phyloP scores from a whole-genome alignment of 2,113 vertebrate species.

The Neodon shergylaensis region DNA sequence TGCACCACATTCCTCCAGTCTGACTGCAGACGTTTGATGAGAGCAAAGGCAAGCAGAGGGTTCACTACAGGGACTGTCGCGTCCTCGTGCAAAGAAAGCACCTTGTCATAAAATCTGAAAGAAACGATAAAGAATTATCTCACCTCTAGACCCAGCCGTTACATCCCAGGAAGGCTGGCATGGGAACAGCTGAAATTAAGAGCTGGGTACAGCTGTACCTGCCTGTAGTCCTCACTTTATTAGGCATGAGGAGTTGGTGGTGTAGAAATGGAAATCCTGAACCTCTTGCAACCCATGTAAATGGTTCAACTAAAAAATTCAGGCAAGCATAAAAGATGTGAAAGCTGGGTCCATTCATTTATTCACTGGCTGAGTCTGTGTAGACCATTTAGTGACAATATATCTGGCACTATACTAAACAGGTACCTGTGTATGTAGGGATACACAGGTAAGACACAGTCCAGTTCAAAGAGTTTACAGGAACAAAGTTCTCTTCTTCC shows the following conservation, averaged over 20 bases:
- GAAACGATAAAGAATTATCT: slow-evolving; percentile 42
- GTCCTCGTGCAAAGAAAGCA: slow-evolving; percentile 88
- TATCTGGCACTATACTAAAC: not conserved
- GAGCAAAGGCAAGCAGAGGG: slow-evolving; percentile 92
- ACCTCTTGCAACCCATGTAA: not conserved
- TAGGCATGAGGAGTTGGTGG: not conserved
- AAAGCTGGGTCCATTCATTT: slow-evolving; percentile 4
- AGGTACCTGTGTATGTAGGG: not conserved
- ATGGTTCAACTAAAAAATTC: not conserved
- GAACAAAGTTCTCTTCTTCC: not conserved
- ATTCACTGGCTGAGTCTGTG: not conserved
- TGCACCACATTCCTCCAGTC: slow-evolving; percentile 93
- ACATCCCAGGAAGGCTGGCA: not conserved
- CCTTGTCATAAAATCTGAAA: slow-evolving; percentile 93
- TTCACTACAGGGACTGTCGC: slow-evolving; percentile 86
- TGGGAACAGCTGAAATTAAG: not conserved
- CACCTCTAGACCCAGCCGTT: not conserved
- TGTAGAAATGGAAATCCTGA: slow-evolving; percentile 19
- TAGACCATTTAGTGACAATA: not conserved
- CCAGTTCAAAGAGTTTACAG: not conserved
- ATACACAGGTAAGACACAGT: not conserved
- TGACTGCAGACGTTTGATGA: slow-evolving; percentile 94
- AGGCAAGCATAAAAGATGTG: not conserved
- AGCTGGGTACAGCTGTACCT: not conserved
- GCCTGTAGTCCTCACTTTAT: not conserved